Base-by-base conservation (phyloP, 30 jellyfish, hydroid and myxozoan species). In the Haliclystus octoradiatus region DNA sequence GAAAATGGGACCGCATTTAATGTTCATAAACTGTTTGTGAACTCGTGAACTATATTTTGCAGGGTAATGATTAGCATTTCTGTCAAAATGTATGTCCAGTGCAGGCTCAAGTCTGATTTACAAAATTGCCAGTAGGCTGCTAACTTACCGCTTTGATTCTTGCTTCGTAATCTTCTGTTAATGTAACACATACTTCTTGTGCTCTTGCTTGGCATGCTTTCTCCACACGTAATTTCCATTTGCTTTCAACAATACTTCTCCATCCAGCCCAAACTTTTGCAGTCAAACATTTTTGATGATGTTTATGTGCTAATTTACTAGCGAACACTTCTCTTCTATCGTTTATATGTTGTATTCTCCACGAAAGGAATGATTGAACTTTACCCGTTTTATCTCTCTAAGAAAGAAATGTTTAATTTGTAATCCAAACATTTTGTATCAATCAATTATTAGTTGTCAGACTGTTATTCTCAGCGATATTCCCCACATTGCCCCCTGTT, bases 91-190 rank as follows among this genome's bases (percentile, higher is more conserved):
- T n/a, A n/a, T n/a, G n/a, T n/a, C n/a, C n/a, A n/a, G n/a, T n/a
- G n/a, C n/a, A n/a, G n/a, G n/a, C n/a, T n/a, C n/a, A n/a, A n/a
- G n/a, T n/a, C n/a, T n/a, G n/a, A n/a, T n/a, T n/a, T n/a, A n/a
- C n/a, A n/a, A n/a, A n/a, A n/a, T n/a, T n/a, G n/a, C n/a, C n/a
- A n/a, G n/a, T n/a, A n/a, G n/a, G n/a, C n/a, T n/a, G n/a, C n/a
- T 47, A 14, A 73, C 97, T 27, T 33, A 88, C 97, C 53, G 93
- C 94, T 35, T 73, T 84, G 31, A 88, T 34, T 29, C 94, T 67
- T 71, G 79, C 93, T 76, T 88, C 97, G 76, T 88, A 80, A 69
- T 88, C 97, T 68, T 88, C 93, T 9, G 95, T 80, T 34, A 88
- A 81, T 66, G 75, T 80, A 7, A 88, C 27, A 69, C 97, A 88